Base-by-base conservation (phyloP, 2,888 invertebrate species). In the Polietes domitor region DNA sequence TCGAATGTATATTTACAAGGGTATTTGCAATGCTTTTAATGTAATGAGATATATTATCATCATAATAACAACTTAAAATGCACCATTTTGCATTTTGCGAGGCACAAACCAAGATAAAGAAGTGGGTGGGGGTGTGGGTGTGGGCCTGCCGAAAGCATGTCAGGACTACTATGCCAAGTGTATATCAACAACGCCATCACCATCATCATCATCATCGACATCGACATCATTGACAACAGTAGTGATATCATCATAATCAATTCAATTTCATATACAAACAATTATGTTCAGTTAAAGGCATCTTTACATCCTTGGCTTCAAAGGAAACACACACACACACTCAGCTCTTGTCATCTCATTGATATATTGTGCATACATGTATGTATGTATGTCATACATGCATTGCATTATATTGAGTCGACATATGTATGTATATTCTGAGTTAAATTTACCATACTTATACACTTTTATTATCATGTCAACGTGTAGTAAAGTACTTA, bases 21-120 rank as follows among this genome's bases (percentile, higher is more conserved):
- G 84, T 89, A 88, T 89, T 89, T 89, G 87, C 89, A 86, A 88
- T 88, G 90, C 89, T 90, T 89, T 90, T 88, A 89, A 88, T 89
- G 87, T 89, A 90, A 89, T 89, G 89, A 89, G 89, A 89, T 88
- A 87, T 87, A 89, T 89, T 87, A 88, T 87, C 87, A 88, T 88
- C 87, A 88, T 88, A 86, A 82, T 77, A 77, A 72, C 79, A 78
- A 74, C 24, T 43, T 68, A 68, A 68, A 68, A 43, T 43, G 68
- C 68, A 50, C 15, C 0, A 17, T 50, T 63, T 26, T 4, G 4
- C 32, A 32, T 32, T 32, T 32, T 32, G 32, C n/a, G 50, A 58
- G 26, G 0, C 26, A 15, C 53, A 1, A 21, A 2, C 5, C 3
- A 26, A 10, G 58, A 12, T 15, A 53, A 17, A 21, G 53, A 17